Conservation (phyloP, 2,888 invertebrate genomes). For the Scelioninae gen. 2 region DNA sequence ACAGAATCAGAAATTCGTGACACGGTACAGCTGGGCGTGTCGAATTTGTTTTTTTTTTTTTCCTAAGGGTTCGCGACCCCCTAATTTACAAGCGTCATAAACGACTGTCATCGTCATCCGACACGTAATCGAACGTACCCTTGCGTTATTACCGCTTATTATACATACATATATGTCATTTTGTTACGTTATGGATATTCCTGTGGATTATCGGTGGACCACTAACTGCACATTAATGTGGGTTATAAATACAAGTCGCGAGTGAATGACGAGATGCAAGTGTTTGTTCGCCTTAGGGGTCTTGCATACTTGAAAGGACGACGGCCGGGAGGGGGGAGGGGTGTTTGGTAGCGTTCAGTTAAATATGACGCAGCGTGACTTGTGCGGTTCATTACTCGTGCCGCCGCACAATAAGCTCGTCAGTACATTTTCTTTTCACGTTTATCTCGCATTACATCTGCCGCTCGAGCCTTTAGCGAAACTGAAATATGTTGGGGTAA, state of each 20-base stretch:
- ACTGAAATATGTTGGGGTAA: no score
- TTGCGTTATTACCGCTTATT: conserved; percentile 57
- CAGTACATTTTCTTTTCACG: conserved; percentile 59
- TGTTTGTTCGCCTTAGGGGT: conserved; percentile 36
- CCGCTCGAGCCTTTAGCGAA: neutral
- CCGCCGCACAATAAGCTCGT: conserved; percentile 70
- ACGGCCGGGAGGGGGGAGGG: conserved; percentile 24
- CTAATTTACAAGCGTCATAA: conserved; percentile 57
- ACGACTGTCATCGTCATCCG: conserved; percentile 54
- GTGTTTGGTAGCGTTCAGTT: conserved; percentile 58
- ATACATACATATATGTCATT: conserved; percentile 51
- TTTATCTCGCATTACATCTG: conserved; percentile 65
- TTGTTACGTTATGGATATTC: conserved; percentile 47
- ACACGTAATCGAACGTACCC: conserved; percentile 49
- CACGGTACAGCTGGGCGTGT: conserved; percentile 73
- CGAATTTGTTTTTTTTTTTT: conserved; percentile 68
- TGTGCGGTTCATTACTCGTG: conserved; percentile 68
- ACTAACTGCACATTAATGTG: conserved; percentile 58
- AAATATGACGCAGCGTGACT: conserved; percentile 71
- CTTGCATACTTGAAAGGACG: conserved; percentile 42
- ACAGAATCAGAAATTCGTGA: conserved; percentile 45
- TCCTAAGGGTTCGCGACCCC: conserved; percentile 64
- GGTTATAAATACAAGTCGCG: conserved; percentile 60
- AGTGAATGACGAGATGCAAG: conserved; percentile 36
- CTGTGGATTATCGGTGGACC: conserved; percentile 53